These are phyloP conservation scores for Trinorchestia longiramus DNA, from an alignment of 1,140 invertebrate species.

Conservation along the genomic window DNA sequence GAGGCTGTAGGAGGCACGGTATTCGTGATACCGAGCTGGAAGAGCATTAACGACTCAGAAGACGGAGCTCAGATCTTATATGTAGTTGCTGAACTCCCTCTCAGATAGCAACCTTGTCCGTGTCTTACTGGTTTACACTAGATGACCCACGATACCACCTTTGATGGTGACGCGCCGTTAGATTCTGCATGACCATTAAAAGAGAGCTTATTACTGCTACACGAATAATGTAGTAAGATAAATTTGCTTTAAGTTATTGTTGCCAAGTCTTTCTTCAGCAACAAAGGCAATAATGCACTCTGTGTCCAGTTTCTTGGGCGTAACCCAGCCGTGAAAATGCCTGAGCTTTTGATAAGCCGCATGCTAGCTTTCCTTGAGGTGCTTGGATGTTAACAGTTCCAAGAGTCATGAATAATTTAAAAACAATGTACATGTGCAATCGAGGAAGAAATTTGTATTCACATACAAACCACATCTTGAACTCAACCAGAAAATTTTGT, in stretches of 20 bases:
- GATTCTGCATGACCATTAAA: not conserved
- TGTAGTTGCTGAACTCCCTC: not conserved
- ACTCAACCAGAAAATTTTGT: not conserved
- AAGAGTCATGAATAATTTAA: not conserved
- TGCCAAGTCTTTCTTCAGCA: not conserved
- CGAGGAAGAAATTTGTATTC: not conserved
- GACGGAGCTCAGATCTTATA: not conserved
- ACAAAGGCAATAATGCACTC: not conserved
- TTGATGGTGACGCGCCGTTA: not conserved
- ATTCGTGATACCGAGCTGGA: not conserved
- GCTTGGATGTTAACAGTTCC: not conserved
- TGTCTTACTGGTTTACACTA: not conserved
- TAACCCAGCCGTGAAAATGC: not conserved
- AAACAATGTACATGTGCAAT: not conserved
- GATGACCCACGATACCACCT: not conserved
- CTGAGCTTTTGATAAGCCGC: not conserved
- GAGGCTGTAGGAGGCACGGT: not conserved
- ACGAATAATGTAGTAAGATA: not conserved
- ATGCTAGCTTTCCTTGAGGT: not conserved
- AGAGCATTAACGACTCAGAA: not conserved
- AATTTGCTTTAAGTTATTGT: not conserved
- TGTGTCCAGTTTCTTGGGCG: not conserved
- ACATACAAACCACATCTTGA: not conserved
- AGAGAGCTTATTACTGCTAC: not conserved
- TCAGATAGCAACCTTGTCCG: not conserved